Evolutionary conservation across 2,797 vertebrate species (phyloP), one percentile per base, ranked within the genome.

Genomic region (Arnoldichthys spilopterus): DNA sequence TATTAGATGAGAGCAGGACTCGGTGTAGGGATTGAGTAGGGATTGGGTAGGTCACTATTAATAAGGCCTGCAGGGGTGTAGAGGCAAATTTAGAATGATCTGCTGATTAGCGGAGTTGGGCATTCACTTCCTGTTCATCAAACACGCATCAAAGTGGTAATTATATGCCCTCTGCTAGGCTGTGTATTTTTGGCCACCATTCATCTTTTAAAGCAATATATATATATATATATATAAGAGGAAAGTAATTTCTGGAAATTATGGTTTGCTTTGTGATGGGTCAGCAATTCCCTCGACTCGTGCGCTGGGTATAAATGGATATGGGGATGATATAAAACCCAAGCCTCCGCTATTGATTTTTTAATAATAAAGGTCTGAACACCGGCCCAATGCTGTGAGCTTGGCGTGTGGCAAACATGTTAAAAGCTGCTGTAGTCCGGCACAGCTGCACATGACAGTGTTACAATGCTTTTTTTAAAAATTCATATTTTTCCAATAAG

Each of bases 321-420:
- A 69, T 68, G 34, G 30, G 58, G 58, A 22, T 53, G 74, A 78
- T 71, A 81, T 82, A 79, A 82, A 81, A 62, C 16, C 43, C 71
- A 28, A 28, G 53, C 71, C 53, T 67, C 37, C 28, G 54, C 74
- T 82, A 81, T 86, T 83, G 82, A 86, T 84, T 86, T 81, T 73
- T 84, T 77, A 84, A 84, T 84, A 84, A 84, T 56, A 63, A 82
- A 78, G 59, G 66, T 69, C 69, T 75, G 78, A 67, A 84, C 80
- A 84, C 73, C 70, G 76, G 37, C 24, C 75, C 20, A 43, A 68
- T 72, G 67, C 62, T 76, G 34, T 1, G 37, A 78, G 67, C 69
- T 73, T 40, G 54, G 76, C 7, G 8, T 78, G 72, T 74, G 61
- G 64, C 28, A 28, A 59, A 74, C 72, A 26, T 58, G 53, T 73